Conservation (phyloP, 2,888 invertebrate species). For the Bellardia pandia region DNA sequence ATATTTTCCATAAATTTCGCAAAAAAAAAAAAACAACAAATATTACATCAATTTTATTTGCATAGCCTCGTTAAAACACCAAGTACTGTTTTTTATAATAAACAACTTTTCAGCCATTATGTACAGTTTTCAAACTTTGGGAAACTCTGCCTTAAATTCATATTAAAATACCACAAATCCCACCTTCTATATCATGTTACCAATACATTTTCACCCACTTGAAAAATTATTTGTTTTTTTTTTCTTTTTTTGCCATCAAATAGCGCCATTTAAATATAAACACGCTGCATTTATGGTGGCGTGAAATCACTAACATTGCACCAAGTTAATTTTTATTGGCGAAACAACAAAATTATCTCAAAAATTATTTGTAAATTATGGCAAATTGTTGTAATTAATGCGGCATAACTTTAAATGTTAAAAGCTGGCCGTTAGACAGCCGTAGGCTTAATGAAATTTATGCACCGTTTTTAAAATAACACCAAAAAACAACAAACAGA, state of each 20-base stretch:
- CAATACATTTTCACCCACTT: conserved; percentile 38
- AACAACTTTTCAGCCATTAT: too few relatives aligned
- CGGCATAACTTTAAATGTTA: conserved; percentile 50
- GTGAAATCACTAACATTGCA: conserved; percentile 13
- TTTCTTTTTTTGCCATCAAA: conserved; percentile 24
- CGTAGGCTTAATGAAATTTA: conserved; percentile 61
- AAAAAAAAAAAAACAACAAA: too few relatives aligned
- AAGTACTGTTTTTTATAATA: too few relatives aligned
- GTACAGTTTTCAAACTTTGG: too few relatives aligned
- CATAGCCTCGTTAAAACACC: too few relatives aligned
- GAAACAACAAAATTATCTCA: conserved; percentile 47
- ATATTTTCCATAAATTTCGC: too few relatives aligned
- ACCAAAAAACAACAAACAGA: neutral
- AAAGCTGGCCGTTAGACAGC: conserved; percentile 33
- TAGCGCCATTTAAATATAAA: conserved; percentile 49
- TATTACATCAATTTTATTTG: too few relatives aligned
- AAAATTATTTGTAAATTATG: conserved; percentile 63
- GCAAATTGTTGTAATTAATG: conserved; percentile 67
- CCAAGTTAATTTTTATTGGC: conserved; percentile 3
- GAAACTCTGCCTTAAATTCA: too few relatives aligned
- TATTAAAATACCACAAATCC: neutral
- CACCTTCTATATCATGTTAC: conserved; percentile 20
- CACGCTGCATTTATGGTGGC: conserved; percentile 27
- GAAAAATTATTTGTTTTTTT: conserved; percentile 23
- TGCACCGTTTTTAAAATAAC: conserved; percentile 43